phyloP scores from a whole-genome alignment of 2,113 vertebrate genomes.

The Sula dactylatra region DNA sequence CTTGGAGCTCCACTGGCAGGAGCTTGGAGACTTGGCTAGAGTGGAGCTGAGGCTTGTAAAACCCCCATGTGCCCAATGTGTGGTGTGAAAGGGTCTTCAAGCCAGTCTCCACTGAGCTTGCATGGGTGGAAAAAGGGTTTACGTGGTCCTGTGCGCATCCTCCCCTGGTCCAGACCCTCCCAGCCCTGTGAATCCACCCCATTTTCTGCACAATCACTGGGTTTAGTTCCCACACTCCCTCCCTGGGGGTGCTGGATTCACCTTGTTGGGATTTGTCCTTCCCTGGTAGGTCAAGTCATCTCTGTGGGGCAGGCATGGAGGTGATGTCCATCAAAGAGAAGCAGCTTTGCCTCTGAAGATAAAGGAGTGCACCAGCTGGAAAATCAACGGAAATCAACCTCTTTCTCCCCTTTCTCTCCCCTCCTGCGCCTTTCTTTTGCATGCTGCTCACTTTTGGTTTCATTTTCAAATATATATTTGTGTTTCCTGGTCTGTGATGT shows the following conservation, averaged over 20 bases:
- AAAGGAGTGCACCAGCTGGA: neutral
- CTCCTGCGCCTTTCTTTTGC: neutral
- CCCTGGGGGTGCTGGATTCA: neutral
- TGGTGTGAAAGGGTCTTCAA: no score
- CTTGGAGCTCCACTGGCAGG: neutral
- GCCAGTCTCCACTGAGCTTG: no score
- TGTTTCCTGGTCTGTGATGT: neutral
- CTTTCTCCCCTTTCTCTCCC: neutral
- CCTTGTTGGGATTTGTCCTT: neutral
- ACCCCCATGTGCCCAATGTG: no score
- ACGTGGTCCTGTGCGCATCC: rapidly evolving
- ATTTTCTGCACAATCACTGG: neutral
- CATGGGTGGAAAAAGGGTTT: neutral
- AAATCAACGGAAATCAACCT: neutral
- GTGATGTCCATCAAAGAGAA: neutral
- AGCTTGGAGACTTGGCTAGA: neutral
- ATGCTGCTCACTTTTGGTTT: neutral
- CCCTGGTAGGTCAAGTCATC: no score
- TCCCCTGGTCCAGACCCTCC: neutral
- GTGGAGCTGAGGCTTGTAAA: neutral
- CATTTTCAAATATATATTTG: neutral
- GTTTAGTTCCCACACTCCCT: neutral
- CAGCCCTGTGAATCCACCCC: neutral
- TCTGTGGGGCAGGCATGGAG: neutral
- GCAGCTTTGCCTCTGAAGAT: neutral